These are phyloP conservation scores for Nothura maculosa DNA, from an alignment of 2,797 vertebrate genomes.

Conservation along the genomic window DNA sequence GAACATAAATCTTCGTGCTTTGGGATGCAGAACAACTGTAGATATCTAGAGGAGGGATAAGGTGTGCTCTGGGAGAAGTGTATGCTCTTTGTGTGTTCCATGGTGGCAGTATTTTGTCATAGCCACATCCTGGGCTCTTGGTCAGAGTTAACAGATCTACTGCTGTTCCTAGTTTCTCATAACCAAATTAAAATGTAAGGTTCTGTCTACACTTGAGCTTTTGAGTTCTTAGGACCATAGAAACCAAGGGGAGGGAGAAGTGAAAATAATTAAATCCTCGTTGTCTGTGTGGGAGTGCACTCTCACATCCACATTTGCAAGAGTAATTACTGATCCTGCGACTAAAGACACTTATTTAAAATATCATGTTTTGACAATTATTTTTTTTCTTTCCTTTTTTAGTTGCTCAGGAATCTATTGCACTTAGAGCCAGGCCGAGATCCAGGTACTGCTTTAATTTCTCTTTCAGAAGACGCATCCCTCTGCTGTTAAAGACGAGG, in stretches of 20 bases:
- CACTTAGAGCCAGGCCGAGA: conserved; percentile 83
- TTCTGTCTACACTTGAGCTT: background rate
- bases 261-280: background rate
- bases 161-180: background rate
- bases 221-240: background rate
- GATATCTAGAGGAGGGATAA: background rate
- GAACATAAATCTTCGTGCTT: background rate
- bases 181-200: background rate
- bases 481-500: background rate
- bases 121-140: background rate
- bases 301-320: conserved; percentile 35
- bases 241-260: conserved; percentile 28
- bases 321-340: conserved; percentile 3
- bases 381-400: conserved; percentile 67
- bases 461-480: background rate
- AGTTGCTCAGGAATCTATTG: conserved; percentile 81
- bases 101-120: background rate
- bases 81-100: background rate
- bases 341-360: background rate
- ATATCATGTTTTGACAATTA: fast-evolving
- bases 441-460: conserved; percentile 83
- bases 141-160: background rate
- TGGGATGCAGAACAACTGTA: background rate
- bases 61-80: background rate
- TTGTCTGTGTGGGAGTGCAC: background rate